Evolutionary conservation across 2,797 vertebrate genomes (phyloP), one percentile per base, ranked within the genome.

Genomic region (Emys orbicularis): DNA sequence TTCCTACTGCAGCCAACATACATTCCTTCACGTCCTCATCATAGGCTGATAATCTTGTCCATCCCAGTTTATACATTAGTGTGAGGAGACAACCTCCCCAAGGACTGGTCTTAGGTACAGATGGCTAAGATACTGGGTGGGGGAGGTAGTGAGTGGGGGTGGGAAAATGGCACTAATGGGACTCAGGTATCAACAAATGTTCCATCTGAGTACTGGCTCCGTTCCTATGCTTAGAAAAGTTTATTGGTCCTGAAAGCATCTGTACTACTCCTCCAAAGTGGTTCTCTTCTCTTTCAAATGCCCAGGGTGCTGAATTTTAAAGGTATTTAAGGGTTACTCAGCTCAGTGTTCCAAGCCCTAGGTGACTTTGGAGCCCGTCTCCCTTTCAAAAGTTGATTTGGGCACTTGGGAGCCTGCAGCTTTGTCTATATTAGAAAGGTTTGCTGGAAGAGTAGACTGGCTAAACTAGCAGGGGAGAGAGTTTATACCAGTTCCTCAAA

Each of bases 21-120:
- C 49, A 21, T 56, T 2, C 0, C 54, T 0, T 2, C 52, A 59
- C 44, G 81, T 21, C 25, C 81, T 44, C 25, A 44, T 23, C 41
- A 13, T 6, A 72, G n/a, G 10, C 25, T 47, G n/a, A 68, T 41
- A 76, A 76, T 15, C 72, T 76, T 2, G 41, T 25, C 68, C 12
- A 44, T 10, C 41, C 37, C 72, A 44, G 11, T 44, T 27, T 44
- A 25, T 41, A 74, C 37, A 23, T 74, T 61, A 74, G 9, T 44
- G 41, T 25, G 41, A 74, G 23, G 37, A 72, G 23, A 41, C 21
- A 72, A 23, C 11, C 10, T 72, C 11, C 37, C 37, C 37, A 72
- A 23, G 21, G 19, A 12, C 37, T 23, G 68, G 41, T 15, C 12
- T 25, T 12, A 15, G 3, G 12, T 76, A 29, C 72, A 47, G 25